Conservation (phyloP, 2,888 invertebrate genomes). For the Panzeria rudis region DNA sequence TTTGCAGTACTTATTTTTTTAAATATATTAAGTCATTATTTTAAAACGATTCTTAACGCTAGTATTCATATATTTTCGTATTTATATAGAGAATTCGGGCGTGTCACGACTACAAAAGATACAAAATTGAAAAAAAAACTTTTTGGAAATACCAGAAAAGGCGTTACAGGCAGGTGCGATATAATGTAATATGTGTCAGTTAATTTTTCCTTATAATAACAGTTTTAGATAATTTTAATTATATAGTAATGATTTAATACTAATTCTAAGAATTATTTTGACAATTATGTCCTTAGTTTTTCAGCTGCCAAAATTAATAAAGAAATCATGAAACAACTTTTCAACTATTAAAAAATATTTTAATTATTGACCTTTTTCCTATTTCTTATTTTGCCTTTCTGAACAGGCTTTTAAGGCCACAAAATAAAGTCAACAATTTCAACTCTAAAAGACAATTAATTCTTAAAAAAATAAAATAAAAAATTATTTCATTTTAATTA, state of each 20-base stretch:
- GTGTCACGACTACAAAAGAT: conserved; percentile 27
- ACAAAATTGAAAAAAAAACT: neutral
- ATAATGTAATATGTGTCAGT: conserved; percentile 39
- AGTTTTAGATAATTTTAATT: conserved; percentile 37
- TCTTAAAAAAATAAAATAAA: no score
- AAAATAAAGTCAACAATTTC: no score
- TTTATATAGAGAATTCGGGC: conserved; percentile 27
- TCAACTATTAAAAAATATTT: no score
- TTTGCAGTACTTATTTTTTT: conserved; percentile 33
- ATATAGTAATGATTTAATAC: conserved; percentile 28
- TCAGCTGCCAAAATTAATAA: conserved; percentile 32
- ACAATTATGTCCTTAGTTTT: neutral
- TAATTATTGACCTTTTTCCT: no score
- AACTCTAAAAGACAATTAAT: no score
- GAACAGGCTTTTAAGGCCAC: no score
- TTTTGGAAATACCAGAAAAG: neutral
- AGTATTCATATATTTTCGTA: neutral
- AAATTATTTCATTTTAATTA: no score
- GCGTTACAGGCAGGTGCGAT: conserved; percentile 62
- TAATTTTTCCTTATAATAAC: neutral
- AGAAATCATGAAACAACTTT: neutral
- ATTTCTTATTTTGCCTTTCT: no score
- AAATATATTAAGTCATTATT: conserved; percentile 67
- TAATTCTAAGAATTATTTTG: conserved; percentile 1
- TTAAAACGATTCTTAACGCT: conserved; percentile 52